A percentile compares a stretch with the other conserved stretches of the same genome.
phyloP scores from a whole-genome alignment of 2,888 invertebrate species.

The Entomobrya proxima region DNA sequence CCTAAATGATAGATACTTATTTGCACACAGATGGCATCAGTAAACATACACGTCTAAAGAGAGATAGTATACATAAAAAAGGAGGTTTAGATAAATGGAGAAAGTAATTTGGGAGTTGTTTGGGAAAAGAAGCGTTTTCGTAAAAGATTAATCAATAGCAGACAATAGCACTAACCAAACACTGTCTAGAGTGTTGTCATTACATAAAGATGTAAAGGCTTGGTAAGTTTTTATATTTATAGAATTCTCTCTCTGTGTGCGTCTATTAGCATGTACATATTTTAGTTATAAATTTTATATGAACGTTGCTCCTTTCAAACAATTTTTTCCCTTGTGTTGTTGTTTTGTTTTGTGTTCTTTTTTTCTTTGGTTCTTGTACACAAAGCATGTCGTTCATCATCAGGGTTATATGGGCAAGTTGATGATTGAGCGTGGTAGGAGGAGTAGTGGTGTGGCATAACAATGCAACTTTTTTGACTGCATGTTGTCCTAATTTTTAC shows the following conservation, averaged over 20 bases:
- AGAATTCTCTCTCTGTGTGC: not conserved
- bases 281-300: not conserved
- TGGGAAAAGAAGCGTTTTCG: not conserved
- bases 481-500: slow-evolving; percentile 27
- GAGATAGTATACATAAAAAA: not conserved
- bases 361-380: not conserved
- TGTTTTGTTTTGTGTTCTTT: not conserved
- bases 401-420: not conserved
- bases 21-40: no score
- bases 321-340: not conserved
- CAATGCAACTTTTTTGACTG: slow-evolving; percentile 21
- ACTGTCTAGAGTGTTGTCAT: not conserved
- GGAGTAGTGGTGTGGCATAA: not conserved
- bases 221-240: not conserved
- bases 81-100: not conserved
- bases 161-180: not conserved
- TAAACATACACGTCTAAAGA: not conserved
- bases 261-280: not conserved
- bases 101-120: slow-evolving; percentile 17
- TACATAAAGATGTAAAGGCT: not conserved
- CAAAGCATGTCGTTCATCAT: slow-evolving; percentile 20
- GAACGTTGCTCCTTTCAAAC: not conserved
- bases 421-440: not conserved
- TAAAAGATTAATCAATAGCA: slow-evolving; percentile 23
- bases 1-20: no score